Base-by-base conservation (phyloP, 2,888 invertebrate species). In the Acanthosepion lycidas region DNA sequence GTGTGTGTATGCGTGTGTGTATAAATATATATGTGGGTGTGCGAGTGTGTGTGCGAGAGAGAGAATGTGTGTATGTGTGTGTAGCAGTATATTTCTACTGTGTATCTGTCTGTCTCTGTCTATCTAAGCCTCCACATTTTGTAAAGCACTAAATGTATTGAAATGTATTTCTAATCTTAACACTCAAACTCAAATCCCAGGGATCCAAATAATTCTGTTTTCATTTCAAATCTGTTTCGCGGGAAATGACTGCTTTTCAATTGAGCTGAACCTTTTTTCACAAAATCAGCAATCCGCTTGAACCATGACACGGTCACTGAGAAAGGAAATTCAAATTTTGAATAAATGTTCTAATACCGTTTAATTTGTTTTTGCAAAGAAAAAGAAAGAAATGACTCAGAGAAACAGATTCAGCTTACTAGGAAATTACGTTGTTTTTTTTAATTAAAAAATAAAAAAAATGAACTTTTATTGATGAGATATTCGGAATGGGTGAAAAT, bases 101-200 rank as follows among this genome's bases (percentile, higher is more conserved):
- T n/a, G 9, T n/a, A 0, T n/a, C 0, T n/a, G n/a, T 0, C 0
- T n/a, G n/a, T n/a, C 2, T 8, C 9, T 9, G 1, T 28, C 1
- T n/a, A 33, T n/a, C 33, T n/a, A 1, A 78, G 18, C 78, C n/a
- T 78, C 2, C 8, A 78, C n/a, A 78, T 78, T 59, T 78, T 18
- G 78, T 12, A n/a, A n/a, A n/a, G 15, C n/a, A 78, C 33, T 12
- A 78, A n/a, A 78, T 78, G 15, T 78, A n/a, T 78, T 78, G 0
- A 20, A 78, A 15, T 9, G 3, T 78, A 59, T n/a, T 78, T n/a
- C 78, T 5, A n/a, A n/a, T n/a, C n/a, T 4, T n/a, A 12, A 78
- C 12, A 9, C 78, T 12, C 28, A 3, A 78, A n/a, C n/a, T 23
- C 55, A 59, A 59, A 2, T 23, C 55, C 55, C 20, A 6, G 2